Conservation (phyloP, 2,797 vertebrate species). For the Eulemur albifrons region DNA sequence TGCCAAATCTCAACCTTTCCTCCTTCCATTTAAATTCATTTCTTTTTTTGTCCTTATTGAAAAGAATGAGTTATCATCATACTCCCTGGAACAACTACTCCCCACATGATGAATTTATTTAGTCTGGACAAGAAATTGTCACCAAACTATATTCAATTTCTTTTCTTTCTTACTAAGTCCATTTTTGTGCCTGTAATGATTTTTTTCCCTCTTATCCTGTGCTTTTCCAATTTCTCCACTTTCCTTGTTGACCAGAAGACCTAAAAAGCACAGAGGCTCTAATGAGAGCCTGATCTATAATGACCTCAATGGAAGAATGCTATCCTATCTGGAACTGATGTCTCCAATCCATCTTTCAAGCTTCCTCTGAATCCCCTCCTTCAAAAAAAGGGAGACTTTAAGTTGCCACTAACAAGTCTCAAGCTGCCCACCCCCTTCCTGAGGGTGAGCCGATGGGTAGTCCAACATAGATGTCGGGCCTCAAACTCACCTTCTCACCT, state of each 20-base stretch:
- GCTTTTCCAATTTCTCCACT: slow-evolving; percentile 5
- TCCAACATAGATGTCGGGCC: not conserved
- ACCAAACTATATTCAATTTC: slow-evolving; percentile 17
- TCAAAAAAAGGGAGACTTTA: not conserved
- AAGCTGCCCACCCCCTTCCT: not conserved
- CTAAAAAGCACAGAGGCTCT: not conserved
- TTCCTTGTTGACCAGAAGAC: not conserved
- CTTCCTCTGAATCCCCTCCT: slow-evolving; percentile 38
- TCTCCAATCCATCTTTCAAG: not conserved
- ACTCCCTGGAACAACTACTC: slow-evolving; percentile 29
- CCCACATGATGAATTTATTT: slow-evolving; percentile 24
- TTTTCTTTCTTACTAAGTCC: slow-evolving; percentile 38
- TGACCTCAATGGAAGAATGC: not conserved
- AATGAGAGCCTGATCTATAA: slow-evolving; percentile 8
- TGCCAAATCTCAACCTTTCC: slow-evolving; percentile 33
- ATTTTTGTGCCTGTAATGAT: not conserved
- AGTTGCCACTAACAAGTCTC: slow-evolving; percentile 13
- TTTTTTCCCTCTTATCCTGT: slow-evolving; percentile 4
- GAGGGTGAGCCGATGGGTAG: not conserved
- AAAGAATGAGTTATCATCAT: slow-evolving; percentile 44
- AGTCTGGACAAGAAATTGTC: slow-evolving; percentile 34
- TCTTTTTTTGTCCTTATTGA: slow-evolving; percentile 47
- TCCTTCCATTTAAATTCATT: slow-evolving; percentile 37
- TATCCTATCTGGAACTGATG: not conserved
- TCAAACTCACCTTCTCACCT: slow-evolving; percentile 48